Evolutionary conservation across 2,888 invertebrate species (phyloP), one percentile per base, ranked within the genome.

Genomic region (Dynastes hyllus): DNA sequence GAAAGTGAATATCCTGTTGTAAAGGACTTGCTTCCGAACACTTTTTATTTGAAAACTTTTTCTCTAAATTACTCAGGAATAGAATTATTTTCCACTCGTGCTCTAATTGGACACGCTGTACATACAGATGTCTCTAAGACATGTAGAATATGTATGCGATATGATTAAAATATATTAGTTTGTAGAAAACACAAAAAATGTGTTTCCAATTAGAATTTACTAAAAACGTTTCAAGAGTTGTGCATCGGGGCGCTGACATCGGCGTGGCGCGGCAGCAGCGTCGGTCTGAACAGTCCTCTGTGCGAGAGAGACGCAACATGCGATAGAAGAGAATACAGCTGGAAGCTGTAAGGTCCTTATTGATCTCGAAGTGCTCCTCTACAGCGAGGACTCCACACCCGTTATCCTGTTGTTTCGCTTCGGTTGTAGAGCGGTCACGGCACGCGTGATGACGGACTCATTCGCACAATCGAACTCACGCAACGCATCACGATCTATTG

Each of bases 321-420:
- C 61, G 61, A 75, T 37, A 29, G 73, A 45, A 75, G 61, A 61
- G 63, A 75, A 61, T 73, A 79, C 78, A 80, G 85, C 86, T 86
- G 86, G 87, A 87, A 85, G 86, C 87, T 85, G 86, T 85, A 86
- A 85, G 87, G 86, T 85, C 86, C 86, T 87, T 87, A 87, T 87
- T 87, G 87, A 87, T 87, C 87, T 85, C 84, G 84, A 83, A 86
- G 85, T 86, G 86, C 82, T 85, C 84, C 83, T 83, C 81, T 83
- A 80, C 80, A 82, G 82, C 82, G 85, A 84, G 83, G 82, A 84
- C 82, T 86, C 86, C 86, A 86, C 86, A 86, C 86, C 86, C 86
- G 86, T 84, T 66, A 81, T 80, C 83, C 84, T 75, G 73, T 45
- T 75, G 73, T 82, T 82, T 81, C 81, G 81, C 82, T 81, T 81